Evolutionary conservation across 2,113 vertebrate species (phyloP).

Genomic region (Saguinus midas): DNA sequence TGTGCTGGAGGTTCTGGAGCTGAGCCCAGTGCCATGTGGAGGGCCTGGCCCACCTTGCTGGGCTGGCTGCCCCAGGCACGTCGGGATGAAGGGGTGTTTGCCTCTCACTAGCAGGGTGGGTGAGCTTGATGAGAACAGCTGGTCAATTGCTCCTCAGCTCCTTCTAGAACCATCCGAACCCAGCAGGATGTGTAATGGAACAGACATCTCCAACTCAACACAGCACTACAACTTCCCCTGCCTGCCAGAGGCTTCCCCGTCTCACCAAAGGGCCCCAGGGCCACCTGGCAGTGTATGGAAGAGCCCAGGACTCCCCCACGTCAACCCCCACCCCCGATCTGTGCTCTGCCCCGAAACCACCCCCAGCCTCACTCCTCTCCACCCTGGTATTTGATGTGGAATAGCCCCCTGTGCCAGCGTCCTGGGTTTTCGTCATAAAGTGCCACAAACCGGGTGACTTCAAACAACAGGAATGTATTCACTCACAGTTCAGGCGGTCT

Average conservation of each 20-base stretch:
- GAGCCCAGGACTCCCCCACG: fast-evolving
- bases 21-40: fast-evolving
- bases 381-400: too few relatives aligned
- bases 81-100: not conserved
- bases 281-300: fast-evolving
- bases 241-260: not conserved
- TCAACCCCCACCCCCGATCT: fast-evolving
- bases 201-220: not conserved
- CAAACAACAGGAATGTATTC: not conserved
- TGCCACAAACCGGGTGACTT: fast-evolving
- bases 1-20: fast-evolving
- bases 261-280: fast-evolving
- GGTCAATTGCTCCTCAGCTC: not conserved
- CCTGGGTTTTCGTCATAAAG: fast-evolving
- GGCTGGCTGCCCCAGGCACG: fast-evolving
- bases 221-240: too few relatives aligned
- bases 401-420: fast-evolving
- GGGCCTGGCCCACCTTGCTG: fast-evolving
- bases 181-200: fast-evolving
- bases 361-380: not conserved
- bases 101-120: fast-evolving
- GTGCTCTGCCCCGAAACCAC: fast-evolving
- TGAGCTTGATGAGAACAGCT: not conserved
- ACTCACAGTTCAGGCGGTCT: not conserved
- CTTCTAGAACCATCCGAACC: not conserved